Percentiles rank a stretch among this genome's conserved stretches.
Conservation (phyloP, 1,140 invertebrate genomes). For the Reticulitermes speratus region DNA sequence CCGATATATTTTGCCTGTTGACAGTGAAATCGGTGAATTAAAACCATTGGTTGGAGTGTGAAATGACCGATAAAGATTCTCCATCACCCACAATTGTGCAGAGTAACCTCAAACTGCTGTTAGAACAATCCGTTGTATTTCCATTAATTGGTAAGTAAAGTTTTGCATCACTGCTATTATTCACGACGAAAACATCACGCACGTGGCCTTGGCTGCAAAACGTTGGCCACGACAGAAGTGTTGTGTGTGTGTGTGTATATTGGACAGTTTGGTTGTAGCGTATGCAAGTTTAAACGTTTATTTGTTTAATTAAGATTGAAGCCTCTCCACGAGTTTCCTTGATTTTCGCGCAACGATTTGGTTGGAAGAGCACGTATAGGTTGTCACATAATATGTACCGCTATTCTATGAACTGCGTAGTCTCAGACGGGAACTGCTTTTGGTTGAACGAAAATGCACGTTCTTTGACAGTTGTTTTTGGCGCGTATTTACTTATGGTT, state of each 20-base stretch:
- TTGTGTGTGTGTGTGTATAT: background rate
- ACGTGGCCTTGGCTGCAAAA: constrained; percentile 21
- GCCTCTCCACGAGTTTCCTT: background rate
- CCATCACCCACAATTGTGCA: constrained; percentile 74
- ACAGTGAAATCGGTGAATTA: constrained; percentile 1
- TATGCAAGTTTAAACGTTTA: background rate
- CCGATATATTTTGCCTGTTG: background rate
- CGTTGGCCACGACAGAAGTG: background rate
- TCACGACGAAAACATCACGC: constrained; percentile 24
- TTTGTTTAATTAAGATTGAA: background rate
- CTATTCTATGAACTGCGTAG: too few species aligned
- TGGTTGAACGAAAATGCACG: too few species aligned
- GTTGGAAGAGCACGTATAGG: background rate
- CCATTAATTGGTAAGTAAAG: constrained; percentile 69
- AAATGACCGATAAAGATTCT: constrained; percentile 77
- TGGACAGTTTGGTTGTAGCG: background rate
- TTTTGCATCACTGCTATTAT: constrained; percentile 18
- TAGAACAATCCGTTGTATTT: constrained; percentile 73
- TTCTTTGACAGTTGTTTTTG: too few species aligned
- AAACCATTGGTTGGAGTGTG: constrained; percentile 40
- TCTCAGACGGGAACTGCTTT: too few species aligned
- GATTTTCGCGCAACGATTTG: background rate
- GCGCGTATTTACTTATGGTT: too few species aligned
- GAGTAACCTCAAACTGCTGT: constrained; percentile 74
- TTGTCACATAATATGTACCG: too few species aligned